Evolutionary conservation across 2,113 vertebrate species (phyloP).

Genomic region (Ariopsis seemanni): DNA sequence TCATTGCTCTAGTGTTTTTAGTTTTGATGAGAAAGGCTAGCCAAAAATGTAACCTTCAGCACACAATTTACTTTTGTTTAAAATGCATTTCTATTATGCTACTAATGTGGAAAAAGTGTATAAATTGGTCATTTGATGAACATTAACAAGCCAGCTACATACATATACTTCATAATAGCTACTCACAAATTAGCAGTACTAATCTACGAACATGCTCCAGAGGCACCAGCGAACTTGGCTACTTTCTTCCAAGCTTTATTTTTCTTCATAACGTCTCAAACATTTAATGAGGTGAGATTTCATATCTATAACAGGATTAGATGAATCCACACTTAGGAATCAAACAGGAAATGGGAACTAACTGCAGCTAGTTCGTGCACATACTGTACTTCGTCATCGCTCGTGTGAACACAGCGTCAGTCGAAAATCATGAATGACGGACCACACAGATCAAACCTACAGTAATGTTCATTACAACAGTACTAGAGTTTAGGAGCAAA

Average conservation of each 20-base stretch:
- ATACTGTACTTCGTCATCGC: no score
- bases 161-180: neutral
- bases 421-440: neutral
- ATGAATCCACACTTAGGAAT: neutral
- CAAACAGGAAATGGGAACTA: neutral
- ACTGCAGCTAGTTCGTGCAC: no score
- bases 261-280: neutral
- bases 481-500: neutral
- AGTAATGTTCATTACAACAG: neutral
- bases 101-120: neutral
- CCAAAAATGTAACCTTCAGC: neutral
- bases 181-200: neutral
- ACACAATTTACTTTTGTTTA: neutral
- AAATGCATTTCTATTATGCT: neutral
- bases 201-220: neutral
- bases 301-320: neutral
- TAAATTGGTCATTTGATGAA: neutral
- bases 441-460: neutral
- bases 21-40: neutral
- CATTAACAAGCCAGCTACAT: neutral
- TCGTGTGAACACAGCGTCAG: neutral
- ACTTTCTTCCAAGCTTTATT: neutral
- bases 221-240: neutral
- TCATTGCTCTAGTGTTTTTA: neutral
- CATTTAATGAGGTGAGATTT: neutral